Evolutionary conservation across 2,113 vertebrate genomes (phyloP).

Genomic region (Callospermophilus lateralis): DNA sequence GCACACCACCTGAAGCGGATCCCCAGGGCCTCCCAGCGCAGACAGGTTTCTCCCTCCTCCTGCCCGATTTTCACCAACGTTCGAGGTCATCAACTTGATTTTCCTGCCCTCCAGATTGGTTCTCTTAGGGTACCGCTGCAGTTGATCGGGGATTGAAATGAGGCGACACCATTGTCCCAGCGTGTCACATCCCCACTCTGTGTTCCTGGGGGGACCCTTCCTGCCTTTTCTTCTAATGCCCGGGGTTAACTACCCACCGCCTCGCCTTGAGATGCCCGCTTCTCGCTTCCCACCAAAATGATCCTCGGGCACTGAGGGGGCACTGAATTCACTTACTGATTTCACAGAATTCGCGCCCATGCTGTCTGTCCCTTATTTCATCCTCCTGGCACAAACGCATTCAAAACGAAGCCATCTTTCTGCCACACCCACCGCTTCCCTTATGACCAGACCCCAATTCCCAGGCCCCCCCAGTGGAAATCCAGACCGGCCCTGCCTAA

Average conservation of each 20-base stretch:
- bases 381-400: background rate
- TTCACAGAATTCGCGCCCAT: background rate
- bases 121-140: background rate
- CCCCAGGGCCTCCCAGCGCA: background rate
- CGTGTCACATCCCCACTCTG: background rate
- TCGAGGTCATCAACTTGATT: background rate
- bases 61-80: background rate
- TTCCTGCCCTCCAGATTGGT: background rate
- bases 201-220: background rate
- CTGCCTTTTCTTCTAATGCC: background rate
- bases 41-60: background rate
- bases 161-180: background rate
- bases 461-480: background rate
- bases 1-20: background rate
- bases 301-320: background rate
- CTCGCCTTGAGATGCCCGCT: background rate
- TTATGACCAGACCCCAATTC: background rate
- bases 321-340: background rate
- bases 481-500: background rate
- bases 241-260: background rate
- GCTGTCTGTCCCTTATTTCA: background rate
- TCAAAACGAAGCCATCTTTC: slow-evolving; percentile 19
- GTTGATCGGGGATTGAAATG: background rate
- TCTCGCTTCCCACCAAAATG: background rate
- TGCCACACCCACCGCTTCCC: background rate